These are phyloP conservation scores for Anoncus sp. DNA, from an alignment of 2,888 invertebrate species.

Conservation along the genomic window DNA sequence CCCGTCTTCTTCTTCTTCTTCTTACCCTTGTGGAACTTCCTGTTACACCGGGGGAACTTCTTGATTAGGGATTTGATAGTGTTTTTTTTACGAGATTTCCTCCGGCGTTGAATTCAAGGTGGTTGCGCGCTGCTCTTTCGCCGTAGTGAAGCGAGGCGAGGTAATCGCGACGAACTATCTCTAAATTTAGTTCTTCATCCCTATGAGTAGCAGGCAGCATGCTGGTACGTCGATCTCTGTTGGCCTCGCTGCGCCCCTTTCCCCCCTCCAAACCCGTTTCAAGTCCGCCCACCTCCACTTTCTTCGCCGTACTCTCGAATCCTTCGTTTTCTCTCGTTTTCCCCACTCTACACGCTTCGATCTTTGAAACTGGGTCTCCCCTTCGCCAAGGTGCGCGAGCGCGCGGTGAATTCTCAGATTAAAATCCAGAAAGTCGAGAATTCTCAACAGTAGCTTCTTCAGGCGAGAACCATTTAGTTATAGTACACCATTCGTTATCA, in stretches of 20 bases:
- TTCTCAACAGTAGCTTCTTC: conserved; percentile 35
- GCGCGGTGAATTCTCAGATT: conserved; percentile 54
- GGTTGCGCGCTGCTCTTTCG: conserved; percentile 18
- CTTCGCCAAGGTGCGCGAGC: conserved; percentile 24
- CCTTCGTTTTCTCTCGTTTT: conserved; percentile 15
- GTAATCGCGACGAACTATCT: conserved; percentile 74
- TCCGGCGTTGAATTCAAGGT: conserved; percentile 67
- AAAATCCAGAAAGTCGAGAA: conserved; percentile 58
- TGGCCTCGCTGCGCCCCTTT: conserved; percentile 29
- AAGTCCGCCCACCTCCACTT: conserved; percentile 15
- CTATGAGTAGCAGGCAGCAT: conserved; percentile 60
- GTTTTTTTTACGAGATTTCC: conserved; percentile 71
- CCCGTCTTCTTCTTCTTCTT: conserved; percentile 34
- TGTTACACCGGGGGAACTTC: conserved; percentile 72
- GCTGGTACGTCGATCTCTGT: conserved; percentile 61
- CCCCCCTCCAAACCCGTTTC: background rate
- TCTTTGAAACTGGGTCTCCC: conserved; percentile 43
- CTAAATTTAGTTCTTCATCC: conserved; percentile 69
- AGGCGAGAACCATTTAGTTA: conserved; percentile 26
- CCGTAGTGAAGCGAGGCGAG: conserved; percentile 57
- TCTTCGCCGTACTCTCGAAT: conserved; percentile 34
- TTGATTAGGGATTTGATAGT: conserved; percentile 77
- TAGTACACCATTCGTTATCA: conserved; percentile 54
- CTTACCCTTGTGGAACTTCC: conserved; percentile 65
- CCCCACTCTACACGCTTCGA: conserved; percentile 9